A percentile compares a stretch with the other conserved stretches of the same genome.
Evolutionary conservation across 2,797 vertebrate species (phyloP).

Genomic region (Scolopax bukidnonensis): DNA sequence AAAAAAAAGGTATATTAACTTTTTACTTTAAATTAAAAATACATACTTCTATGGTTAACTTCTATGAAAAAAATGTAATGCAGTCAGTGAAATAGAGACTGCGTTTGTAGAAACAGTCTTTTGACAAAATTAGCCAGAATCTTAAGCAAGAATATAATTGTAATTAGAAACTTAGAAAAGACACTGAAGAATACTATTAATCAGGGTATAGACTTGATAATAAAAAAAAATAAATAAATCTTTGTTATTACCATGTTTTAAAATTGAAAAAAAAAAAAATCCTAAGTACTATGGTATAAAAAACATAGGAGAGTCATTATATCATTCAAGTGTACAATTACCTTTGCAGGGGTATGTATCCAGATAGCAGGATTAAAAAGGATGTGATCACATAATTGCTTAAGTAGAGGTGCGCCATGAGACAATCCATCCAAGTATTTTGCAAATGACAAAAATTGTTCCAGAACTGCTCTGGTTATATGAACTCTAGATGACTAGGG

Average conservation of each 20-base stretch:
- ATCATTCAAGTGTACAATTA: slow-evolving; percentile 54
- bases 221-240: not conserved
- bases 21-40: not conserved
- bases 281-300: not conserved
- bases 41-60: not conserved
- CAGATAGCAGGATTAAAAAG: slow-evolving; percentile 95
- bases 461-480: slow-evolving; percentile 93
- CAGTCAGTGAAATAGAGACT: not conserved
- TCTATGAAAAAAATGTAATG: not conserved
- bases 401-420: slow-evolving; percentile 93
- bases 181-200: not conserved
- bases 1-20: not conserved
- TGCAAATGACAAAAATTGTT: slow-evolving; percentile 96
- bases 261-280: not conserved
- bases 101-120: not conserved
- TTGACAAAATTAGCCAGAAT: not conserved
- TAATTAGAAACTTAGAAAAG: not conserved
- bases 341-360: slow-evolving; percentile 99
- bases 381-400: slow-evolving; percentile 94
- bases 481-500: slow-evolving; percentile 92
- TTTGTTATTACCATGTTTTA: not conserved
- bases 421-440: slow-evolving; percentile 97
- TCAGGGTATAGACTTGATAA: not conserved
- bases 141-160: not conserved
- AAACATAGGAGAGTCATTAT: not conserved